A percentile compares a stretch with the other conserved stretches of the same genome.
These are phyloP conservation scores for Tadarida brasiliensis DNA, from an alignment of 2,797 vertebrate species.

Conservation along the genomic window DNA sequence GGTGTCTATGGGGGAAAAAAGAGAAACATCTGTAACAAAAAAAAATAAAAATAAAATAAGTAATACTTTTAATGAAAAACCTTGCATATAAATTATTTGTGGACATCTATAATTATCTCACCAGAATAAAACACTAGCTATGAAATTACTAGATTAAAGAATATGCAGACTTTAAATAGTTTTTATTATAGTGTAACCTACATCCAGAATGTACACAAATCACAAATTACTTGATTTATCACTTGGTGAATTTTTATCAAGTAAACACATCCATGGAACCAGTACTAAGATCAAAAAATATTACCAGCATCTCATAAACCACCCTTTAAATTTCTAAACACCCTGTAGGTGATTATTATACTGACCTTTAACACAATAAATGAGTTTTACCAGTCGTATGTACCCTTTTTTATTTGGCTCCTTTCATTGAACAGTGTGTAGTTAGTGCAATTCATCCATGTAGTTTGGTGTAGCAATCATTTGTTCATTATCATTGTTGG, in stretches of 20 bases:
- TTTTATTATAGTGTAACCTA: slow-evolving; percentile 42
- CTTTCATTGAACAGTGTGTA: background rate
- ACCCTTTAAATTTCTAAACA: background rate
- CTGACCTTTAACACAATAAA: slow-evolving; percentile 40
- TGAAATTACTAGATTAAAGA: slow-evolving; percentile 58
- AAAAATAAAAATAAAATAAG: background rate
- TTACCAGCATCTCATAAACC: background rate
- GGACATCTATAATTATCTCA: slow-evolving; percentile 41
- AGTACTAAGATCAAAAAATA: slow-evolving; percentile 11
- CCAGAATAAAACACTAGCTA: slow-evolving; percentile 40
- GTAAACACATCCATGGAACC: background rate
- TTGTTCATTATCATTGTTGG: slow-evolving; percentile 21
- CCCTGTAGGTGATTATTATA: background rate
- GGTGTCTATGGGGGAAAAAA: too few species aligned
- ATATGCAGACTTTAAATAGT: background rate
- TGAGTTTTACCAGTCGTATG: background rate
- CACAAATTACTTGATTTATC: background rate
- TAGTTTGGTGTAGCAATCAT: background rate
- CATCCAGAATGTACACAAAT: slow-evolving; percentile 1
- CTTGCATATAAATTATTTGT: slow-evolving; percentile 39
- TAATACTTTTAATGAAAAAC: slow-evolving; percentile 28
- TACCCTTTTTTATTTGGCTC: background rate
- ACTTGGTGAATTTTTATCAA: slow-evolving; percentile 23
- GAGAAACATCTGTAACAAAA: too few species aligned
- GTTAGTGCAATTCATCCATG: background rate